Percentiles rank a stretch among this genome's conserved stretches.
phyloP scores from a whole-genome alignment of 1,140 invertebrate species.

The Charaxes varanes region DNA sequence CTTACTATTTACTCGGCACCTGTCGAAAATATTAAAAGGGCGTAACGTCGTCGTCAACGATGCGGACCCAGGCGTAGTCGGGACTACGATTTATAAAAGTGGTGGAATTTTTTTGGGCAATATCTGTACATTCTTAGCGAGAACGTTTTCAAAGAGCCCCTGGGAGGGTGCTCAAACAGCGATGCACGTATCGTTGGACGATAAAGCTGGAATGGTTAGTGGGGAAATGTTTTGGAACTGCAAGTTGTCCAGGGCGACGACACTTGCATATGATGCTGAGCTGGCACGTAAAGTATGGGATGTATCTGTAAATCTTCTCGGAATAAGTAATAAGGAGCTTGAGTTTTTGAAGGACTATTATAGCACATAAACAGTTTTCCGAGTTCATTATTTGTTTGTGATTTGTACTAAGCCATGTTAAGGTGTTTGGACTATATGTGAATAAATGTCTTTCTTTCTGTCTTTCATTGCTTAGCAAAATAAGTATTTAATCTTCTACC shows the following conservation, averaged over 20 bases:
- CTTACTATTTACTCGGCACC: conserved; percentile 77
- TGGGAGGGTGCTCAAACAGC: conserved; percentile 50
- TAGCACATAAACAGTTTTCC: too few species aligned
- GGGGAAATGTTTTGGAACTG: conserved; percentile 57
- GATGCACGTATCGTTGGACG: conserved; percentile 36
- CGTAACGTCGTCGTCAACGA: conserved; percentile 72
- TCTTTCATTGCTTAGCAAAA: too few species aligned
- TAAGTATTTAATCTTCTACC: too few species aligned
- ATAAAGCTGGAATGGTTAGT: conserved; percentile 33
- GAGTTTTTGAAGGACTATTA: too few species aligned
- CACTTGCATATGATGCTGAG: conserved; percentile 23
- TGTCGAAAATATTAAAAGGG: conserved; percentile 75
- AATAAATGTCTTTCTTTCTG: too few species aligned
- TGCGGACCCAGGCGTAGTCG: conserved; percentile 75
- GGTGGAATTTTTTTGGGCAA: too few species aligned
- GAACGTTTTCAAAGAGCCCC: conserved; percentile 24
- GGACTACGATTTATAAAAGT: conserved; percentile 64
- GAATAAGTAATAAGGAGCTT: neutral
- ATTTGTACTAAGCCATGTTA: too few species aligned
- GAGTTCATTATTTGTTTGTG: too few species aligned
- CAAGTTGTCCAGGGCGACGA: conserved; percentile 13
- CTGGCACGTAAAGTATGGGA: conserved; percentile 30
- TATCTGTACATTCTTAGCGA: too few species aligned
- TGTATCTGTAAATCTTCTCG: conserved; percentile 19
- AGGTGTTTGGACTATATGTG: too few species aligned